Evolutionary conservation across 2,113 vertebrate genomes (phyloP).

Genomic region (Deroptyus accipitrinus): DNA sequence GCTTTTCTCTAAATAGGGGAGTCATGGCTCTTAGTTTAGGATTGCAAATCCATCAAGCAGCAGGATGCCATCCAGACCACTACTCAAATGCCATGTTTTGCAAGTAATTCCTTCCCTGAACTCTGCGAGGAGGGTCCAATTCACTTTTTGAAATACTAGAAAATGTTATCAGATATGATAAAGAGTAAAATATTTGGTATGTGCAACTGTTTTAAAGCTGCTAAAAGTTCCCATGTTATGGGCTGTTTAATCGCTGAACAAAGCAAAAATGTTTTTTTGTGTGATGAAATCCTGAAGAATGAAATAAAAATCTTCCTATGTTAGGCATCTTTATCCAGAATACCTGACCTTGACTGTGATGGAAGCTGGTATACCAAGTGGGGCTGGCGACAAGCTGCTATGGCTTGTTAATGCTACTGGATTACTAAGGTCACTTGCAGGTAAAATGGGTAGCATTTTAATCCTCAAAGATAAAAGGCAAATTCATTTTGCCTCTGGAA

Average conservation of each 20-base stretch:
- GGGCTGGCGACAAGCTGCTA: neutral
- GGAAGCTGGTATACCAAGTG: neutral
- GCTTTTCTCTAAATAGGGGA: neutral
- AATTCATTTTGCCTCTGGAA: neutral
- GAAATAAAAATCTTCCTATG: neutral
- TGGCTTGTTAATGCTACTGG: neutral
- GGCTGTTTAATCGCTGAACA: neutral
- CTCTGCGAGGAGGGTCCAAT: neutral
- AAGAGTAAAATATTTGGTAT: neutral
- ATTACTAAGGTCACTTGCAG: neutral
- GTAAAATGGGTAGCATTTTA: neutral
- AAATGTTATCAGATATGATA: neutral
- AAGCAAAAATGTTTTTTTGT: neutral
- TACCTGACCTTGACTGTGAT: neutral
- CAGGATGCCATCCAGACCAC: neutral
- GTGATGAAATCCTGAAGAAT: neutral
- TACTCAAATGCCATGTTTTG: neutral
- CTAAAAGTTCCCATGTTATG: neutral
- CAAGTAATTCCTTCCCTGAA: neutral
- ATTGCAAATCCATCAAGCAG: neutral
- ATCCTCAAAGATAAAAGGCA: neutral
- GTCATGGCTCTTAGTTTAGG: neutral
- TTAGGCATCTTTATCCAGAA: neutral
- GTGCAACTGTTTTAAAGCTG: neutral
- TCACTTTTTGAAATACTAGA: neutral